Conservation (phyloP, 2,888 invertebrate species). For the Pyrgus malvae region DNA sequence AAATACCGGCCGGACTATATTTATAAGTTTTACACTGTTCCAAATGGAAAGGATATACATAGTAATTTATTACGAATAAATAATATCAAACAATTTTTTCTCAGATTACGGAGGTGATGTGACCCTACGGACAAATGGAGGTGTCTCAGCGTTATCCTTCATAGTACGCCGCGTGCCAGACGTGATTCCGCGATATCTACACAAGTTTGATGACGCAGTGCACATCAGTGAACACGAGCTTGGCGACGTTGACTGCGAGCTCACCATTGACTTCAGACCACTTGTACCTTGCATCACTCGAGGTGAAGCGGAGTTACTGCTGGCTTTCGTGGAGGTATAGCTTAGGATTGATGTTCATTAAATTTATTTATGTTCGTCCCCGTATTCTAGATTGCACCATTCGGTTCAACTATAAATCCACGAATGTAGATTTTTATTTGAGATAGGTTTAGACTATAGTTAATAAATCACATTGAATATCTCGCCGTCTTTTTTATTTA, state of each 20-base stretch:
- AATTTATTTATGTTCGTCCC: no score
- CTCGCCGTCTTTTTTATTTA: no score
- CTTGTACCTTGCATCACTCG: conserved; percentile 83
- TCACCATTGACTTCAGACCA: conserved; percentile 82
- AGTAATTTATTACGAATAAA: background rate
- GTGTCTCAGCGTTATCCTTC: conserved; percentile 89
- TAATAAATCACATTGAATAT: no score
- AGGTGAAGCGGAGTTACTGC: conserved; percentile 86
- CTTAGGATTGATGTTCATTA: no score
- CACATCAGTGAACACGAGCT: conserved; percentile 91
- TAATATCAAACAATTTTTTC: background rate
- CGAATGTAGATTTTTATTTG: no score
- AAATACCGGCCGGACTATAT: no score
- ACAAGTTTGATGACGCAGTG: conserved; percentile 88
- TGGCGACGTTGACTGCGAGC: conserved; percentile 92
- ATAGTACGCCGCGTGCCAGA: conserved; percentile 93
- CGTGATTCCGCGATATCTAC: conserved; percentile 86
- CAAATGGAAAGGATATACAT: no score
- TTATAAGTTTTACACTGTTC: no score
- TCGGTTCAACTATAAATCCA: no score
- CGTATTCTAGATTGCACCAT: no score
- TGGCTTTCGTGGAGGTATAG: conserved; percentile 85
- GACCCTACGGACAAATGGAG: conserved; percentile 90
- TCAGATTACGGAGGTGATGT: conserved; percentile 90
- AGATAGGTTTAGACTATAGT: no score